Percentiles rank a stretch among this genome's conserved stretches.
Conservation (phyloP, 2,888 invertebrate species). For the Philhelius pedissequus region DNA sequence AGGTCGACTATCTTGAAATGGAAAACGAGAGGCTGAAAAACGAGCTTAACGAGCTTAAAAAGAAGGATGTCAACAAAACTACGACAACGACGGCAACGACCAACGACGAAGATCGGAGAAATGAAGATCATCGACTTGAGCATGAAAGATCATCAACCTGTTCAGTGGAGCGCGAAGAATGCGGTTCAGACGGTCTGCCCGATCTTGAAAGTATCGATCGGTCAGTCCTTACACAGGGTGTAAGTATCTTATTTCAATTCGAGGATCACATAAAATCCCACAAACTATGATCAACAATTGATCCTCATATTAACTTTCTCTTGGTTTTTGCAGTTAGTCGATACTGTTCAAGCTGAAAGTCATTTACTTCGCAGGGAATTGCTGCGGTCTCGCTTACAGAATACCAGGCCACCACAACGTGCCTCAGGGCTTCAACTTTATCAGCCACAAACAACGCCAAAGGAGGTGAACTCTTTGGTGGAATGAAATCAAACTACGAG, state of each 20-base stretch:
- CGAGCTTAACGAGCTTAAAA: slow-evolving; percentile 72
- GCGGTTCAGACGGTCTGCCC: slow-evolving; percentile 70
- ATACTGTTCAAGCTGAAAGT: slow-evolving; percentile 73
- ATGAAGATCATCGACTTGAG: slow-evolving; percentile 41
- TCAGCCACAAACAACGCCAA: not conserved
- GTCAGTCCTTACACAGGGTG: slow-evolving; percentile 73
- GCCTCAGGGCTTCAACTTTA: slow-evolving; percentile 14
- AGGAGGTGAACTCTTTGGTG: slow-evolving; percentile 14
- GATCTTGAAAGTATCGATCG: slow-evolving; percentile 73
- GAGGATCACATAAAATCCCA: slow-evolving; percentile 2
- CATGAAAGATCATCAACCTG: slow-evolving; percentile 60
- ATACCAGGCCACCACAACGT: slow-evolving; percentile 54
- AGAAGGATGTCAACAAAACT: not conserved
- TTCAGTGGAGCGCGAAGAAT: slow-evolving; percentile 70
- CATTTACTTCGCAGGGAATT: slow-evolving; percentile 74
- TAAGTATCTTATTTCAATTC: slow-evolving; percentile 65
- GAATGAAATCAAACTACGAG: slow-evolving; percentile 34
- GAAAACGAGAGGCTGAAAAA: slow-evolving; percentile 74
- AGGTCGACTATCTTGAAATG: slow-evolving; percentile 75
- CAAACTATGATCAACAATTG: not conserved
- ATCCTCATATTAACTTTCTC: slow-evolving; percentile 22
- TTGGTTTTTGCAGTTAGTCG: slow-evolving; percentile 70
- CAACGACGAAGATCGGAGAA: slow-evolving; percentile 67
- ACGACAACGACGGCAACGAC: not conserved
- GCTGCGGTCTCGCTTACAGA: slow-evolving; percentile 73